Conservation (phyloP, 1,140 invertebrate genomes). For the Listronotus oregonensis region DNA sequence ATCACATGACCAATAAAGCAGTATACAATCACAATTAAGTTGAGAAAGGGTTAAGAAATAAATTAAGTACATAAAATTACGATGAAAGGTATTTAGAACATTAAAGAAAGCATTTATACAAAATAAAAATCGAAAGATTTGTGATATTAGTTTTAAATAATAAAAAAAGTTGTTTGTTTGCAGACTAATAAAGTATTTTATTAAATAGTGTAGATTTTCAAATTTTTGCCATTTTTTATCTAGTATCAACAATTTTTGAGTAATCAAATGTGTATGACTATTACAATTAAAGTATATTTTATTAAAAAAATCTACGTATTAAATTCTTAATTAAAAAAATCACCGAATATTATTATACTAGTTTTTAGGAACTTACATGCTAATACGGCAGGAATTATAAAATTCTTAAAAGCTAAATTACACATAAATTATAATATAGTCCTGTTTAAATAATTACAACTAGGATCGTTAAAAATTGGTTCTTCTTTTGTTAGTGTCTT, state of each 20-base stretch:
- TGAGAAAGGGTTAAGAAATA: slow-evolving; percentile 43
- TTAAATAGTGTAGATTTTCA: too few relatives aligned
- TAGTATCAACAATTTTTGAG: too few relatives aligned
- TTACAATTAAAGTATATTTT: too few relatives aligned
- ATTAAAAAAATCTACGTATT: neutral
- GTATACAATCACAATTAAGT: slow-evolving; percentile 50
- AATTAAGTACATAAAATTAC: slow-evolving; percentile 35
- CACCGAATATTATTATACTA: slow-evolving; percentile 10
- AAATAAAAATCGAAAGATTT: neutral
- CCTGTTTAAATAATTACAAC: slow-evolving; percentile 3
- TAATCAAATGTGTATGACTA: too few relatives aligned
- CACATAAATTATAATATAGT: slow-evolving; percentile 28
- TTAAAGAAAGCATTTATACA: slow-evolving; percentile 38
- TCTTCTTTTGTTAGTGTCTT: slow-evolving; percentile 23
- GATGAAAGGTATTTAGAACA: slow-evolving; percentile 29
- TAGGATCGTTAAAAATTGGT: neutral
- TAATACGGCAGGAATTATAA: slow-evolving; percentile 44
- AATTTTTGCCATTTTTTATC: too few relatives aligned
- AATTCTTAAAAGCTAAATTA: slow-evolving; percentile 33
- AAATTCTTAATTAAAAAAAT: neutral
- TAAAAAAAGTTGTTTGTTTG: too few relatives aligned
- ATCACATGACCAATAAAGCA: slow-evolving; percentile 52
- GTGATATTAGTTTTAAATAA: too few relatives aligned
- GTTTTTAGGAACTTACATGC: slow-evolving; percentile 49
- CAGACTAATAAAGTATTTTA: too few relatives aligned